phyloP scores from a whole-genome alignment of 53 echinoderm and acorn worm genomes.

The Apostichopus leukothele region DNA sequence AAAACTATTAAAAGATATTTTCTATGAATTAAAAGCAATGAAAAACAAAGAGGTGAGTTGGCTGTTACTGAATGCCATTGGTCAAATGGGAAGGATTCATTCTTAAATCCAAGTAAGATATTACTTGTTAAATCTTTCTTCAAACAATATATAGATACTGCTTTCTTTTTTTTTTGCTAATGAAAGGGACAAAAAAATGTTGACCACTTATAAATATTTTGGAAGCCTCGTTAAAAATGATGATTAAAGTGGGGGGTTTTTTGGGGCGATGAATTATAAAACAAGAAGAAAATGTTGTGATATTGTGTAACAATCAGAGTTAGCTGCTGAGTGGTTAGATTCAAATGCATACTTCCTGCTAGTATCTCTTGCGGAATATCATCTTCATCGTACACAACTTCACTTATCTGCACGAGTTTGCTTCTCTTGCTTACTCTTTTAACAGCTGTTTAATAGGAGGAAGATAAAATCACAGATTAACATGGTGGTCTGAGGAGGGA shows the following conservation, averaged over 20 bases:
- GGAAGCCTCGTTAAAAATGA: neutral
- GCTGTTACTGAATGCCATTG: too few species aligned
- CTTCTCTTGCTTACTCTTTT: constrained; percentile 70
- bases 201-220: neutral
- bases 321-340: neutral
- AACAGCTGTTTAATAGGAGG: constrained; percentile 49
- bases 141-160: too few species aligned
- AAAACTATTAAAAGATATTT: too few species aligned
- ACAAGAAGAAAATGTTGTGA: neutral
- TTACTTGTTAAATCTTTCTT: too few species aligned
- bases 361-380: constrained; percentile 45
- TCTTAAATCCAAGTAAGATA: too few species aligned
- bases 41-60: too few species aligned
- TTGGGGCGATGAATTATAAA: neutral
- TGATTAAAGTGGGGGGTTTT: neutral
- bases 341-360: constrained; percentile 8
- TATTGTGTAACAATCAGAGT: neutral
- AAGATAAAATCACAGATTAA: neutral
- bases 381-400: constrained; percentile 53
- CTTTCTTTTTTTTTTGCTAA: too few species aligned
- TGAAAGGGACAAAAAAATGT: neutral
- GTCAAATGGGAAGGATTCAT: too few species aligned
- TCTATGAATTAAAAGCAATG: too few species aligned
- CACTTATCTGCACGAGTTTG: constrained; percentile 64
- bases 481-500: too few species aligned